These are phyloP conservation scores for Clytia hemisphaerica DNA, from an alignment of 30 jellyfish, hydroid and myxozoan genomes.

Conservation along the genomic window DNA sequence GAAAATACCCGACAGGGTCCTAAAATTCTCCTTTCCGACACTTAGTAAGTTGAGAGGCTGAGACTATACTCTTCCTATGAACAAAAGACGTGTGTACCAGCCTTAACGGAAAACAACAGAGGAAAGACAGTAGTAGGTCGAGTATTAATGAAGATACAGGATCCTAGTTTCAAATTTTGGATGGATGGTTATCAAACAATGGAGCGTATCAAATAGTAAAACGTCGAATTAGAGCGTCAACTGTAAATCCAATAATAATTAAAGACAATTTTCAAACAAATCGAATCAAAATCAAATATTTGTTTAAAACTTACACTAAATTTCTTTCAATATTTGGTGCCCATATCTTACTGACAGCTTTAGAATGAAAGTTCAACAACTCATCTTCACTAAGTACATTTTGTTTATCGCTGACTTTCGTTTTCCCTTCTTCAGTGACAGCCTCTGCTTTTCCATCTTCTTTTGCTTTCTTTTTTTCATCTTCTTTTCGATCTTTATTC, in stretches of 20 bases:
- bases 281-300: not conserved
- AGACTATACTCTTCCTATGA: not conserved
- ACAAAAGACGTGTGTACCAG: not conserved
- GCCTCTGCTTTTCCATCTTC: too few species aligned
- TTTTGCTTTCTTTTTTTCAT: too few species aligned
- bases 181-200: not conserved
- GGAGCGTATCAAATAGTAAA: not conserved
- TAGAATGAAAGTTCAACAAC: slow-evolving; percentile 52
- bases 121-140: not conserved
- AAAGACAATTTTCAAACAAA: not conserved
- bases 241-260: not conserved
- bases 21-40: not conserved
- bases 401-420: not conserved
- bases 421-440: slow-evolving; percentile 5
- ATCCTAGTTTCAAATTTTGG: not conserved
- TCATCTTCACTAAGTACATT: slow-evolving; percentile 22
- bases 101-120: too few species aligned
- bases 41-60: not conserved
- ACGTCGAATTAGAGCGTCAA: not conserved
- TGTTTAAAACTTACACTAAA: slow-evolving; percentile 46
- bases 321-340: slow-evolving; percentile 60
- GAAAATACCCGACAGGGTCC: not conserved
- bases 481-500: too few species aligned
- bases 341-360: slow-evolving; percentile 61
- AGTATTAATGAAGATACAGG: not conserved